phyloP scores from a whole-genome alignment of 2,888 invertebrate genomes.

The Eremobia ochroleuca region DNA sequence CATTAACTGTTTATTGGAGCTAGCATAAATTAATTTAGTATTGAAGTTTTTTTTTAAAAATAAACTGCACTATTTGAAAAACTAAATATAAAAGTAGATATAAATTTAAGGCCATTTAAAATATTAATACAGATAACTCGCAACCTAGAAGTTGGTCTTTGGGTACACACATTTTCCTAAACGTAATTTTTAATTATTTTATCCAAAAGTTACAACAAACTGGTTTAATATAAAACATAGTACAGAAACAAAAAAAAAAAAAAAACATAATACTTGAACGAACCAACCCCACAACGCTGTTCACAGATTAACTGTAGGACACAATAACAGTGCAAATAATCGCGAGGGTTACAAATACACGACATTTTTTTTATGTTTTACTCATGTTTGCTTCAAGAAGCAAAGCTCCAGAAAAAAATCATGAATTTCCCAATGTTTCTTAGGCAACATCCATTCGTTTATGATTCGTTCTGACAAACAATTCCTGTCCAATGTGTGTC shows the following conservation, averaged over 20 bases:
- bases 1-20: not conserved
- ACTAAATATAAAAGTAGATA: not conserved
- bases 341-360: not conserved
- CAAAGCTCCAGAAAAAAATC: not conserved
- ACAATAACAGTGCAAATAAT: not conserved
- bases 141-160: not conserved
- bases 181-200: not conserved
- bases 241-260: not conserved
- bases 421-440: not conserved
- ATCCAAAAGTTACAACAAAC: not conserved
- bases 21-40: not conserved
- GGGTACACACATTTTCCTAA: not conserved
- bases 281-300: not conserved
- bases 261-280: too few species aligned
- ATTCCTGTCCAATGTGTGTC: not conserved
- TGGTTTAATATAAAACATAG: not conserved
- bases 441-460: too few species aligned
- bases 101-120: not conserved
- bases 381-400: not conserved
- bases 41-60: not conserved
- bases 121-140: not conserved
- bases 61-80: not conserved
- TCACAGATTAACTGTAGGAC: not conserved
- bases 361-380: not conserved
- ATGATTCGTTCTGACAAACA: too few species aligned